These are phyloP conservation scores for Manis javanica DNA, from an alignment of 2,797 vertebrate species.

Conservation along the genomic window DNA sequence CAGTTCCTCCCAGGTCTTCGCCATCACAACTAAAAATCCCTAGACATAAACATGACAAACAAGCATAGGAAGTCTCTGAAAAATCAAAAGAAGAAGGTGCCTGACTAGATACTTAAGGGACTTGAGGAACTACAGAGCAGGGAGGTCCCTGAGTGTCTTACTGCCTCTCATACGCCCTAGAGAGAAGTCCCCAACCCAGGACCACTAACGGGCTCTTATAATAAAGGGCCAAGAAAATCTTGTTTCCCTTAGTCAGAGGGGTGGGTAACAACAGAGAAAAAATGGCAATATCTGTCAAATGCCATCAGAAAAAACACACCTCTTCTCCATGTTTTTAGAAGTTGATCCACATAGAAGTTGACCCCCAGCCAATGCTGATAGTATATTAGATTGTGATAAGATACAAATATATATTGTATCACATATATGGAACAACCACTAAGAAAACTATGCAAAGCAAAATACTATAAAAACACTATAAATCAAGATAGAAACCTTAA, in stretches of 20 bases:
- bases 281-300: not conserved
- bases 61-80: not conserved
- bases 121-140: not conserved
- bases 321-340: not conserved
- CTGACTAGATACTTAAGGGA: not conserved
- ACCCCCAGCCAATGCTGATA: not conserved
- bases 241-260: not conserved
- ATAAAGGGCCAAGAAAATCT: not conserved
- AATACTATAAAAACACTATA: not conserved
- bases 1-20: not conserved
- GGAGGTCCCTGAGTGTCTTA: not conserved
- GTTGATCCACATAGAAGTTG: not conserved
- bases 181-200: not conserved
- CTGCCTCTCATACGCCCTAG: not conserved
- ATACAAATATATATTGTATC: not conserved
- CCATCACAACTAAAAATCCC: not conserved
- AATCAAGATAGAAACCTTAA: not conserved
- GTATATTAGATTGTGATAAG: not conserved
- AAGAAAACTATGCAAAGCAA: not conserved
- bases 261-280: not conserved
- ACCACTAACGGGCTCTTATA: not conserved
- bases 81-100: not conserved
- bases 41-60: not conserved
- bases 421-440: not conserved
- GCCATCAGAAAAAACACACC: not conserved